Conservation (phyloP, 2,113 vertebrate genomes). For the Paracanthobrama guichenoti region DNA sequence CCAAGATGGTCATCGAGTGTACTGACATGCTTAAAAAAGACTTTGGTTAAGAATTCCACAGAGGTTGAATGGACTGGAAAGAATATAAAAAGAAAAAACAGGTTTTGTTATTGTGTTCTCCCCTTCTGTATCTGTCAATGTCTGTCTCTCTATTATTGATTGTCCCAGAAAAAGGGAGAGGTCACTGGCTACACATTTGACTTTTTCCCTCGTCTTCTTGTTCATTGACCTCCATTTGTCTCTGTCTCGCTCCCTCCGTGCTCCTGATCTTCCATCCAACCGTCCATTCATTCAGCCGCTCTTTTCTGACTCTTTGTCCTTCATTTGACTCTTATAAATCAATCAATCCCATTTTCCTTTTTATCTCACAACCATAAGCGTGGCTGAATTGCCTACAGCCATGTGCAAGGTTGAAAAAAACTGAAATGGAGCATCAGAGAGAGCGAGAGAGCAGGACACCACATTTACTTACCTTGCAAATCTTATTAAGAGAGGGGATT, state of each 20-base stretch:
- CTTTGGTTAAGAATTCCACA: neutral
- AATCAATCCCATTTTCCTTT: conserved; percentile 74
- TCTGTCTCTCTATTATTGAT: conserved; percentile 51
- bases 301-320: conserved; percentile 73
- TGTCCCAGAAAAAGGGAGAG: conserved; percentile 39
- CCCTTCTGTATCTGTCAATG: conserved; percentile 10
- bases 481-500: conserved; percentile 65
- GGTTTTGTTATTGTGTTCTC: neutral
- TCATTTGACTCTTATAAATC: conserved; percentile 78
- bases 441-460: conserved; percentile 42
- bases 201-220: conserved; percentile 27
- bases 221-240: conserved; percentile 51
- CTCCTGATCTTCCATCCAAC: neutral
- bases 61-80: conserved; percentile 22
- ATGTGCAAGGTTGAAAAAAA: conserved; percentile 11
- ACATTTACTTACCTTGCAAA: conserved; percentile 69
- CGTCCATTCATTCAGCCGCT: conserved; percentile 50
- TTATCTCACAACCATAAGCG: conserved; percentile 61
- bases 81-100: neutral
- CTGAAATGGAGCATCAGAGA: conserved; percentile 2
- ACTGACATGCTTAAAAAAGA: conserved; percentile 15
- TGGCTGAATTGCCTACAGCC: conserved; percentile 66
- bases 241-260: conserved; percentile 33
- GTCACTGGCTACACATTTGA: conserved; percentile 43
- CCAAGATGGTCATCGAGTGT: neutral